phyloP scores from a whole-genome alignment of 2,113 vertebrate species.

The Trochalopteron elliotii region DNA sequence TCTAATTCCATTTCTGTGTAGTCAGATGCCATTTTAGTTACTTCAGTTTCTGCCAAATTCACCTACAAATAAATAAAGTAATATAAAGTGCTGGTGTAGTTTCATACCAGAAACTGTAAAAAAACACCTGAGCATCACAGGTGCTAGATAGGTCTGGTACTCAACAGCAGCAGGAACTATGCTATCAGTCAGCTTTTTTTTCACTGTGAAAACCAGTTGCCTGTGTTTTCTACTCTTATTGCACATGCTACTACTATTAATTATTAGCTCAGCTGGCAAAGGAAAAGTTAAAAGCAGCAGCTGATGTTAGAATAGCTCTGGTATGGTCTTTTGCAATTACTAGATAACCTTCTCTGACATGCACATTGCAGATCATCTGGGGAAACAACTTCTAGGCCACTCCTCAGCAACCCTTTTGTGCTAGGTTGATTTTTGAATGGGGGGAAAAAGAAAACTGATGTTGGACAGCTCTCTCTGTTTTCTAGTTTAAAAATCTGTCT shows the following conservation, averaged over 20 bases:
- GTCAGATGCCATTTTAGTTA: constrained; percentile 92
- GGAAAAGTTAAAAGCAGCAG: not conserved
- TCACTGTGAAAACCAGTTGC: not conserved
- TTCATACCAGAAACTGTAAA: not conserved
- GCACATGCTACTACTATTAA: not conserved
- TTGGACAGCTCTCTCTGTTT: not conserved
- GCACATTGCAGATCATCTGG: not conserved
- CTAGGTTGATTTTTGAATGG: not conserved
- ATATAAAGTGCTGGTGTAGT: not conserved
- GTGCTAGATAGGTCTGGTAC: not conserved
- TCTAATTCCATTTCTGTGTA: constrained; percentile 94
- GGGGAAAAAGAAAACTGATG: not conserved
- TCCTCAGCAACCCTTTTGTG: not conserved
- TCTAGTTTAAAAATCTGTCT: not conserved
- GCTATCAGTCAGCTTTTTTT: not conserved
- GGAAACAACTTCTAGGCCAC: not conserved
- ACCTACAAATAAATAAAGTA: constrained; percentile 74
- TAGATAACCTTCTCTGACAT: not conserved
- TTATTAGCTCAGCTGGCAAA: not conserved
- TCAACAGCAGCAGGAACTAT: not conserved
- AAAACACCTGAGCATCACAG: not conserved
- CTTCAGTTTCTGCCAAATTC: constrained; percentile 86
- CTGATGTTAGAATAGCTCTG: not conserved
- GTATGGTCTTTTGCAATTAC: not conserved
- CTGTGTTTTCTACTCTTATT: not conserved